These are phyloP conservation scores for Choloepus didactylus DNA, from an alignment of 2,797 vertebrate genomes.

Conservation along the genomic window DNA sequence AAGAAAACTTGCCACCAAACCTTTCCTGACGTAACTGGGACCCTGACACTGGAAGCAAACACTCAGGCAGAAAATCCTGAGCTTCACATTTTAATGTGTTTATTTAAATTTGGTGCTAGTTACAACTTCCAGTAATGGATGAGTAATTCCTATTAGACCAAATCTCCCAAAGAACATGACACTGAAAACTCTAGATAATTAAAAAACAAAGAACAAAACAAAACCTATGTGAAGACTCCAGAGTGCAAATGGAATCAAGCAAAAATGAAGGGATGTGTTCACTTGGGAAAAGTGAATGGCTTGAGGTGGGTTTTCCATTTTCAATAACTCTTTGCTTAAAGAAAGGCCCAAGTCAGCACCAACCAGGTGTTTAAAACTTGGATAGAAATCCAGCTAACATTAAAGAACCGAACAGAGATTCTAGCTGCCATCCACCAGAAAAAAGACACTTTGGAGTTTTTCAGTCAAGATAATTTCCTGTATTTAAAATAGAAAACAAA, in stretches of 20 bases:
- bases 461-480: too few species aligned
- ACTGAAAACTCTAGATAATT: not conserved
- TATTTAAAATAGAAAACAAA: too few species aligned
- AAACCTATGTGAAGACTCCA: not conserved
- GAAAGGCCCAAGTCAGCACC: not conserved
- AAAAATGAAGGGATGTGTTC: not conserved
- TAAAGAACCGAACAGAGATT: too few species aligned
- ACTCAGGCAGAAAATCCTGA: not conserved
- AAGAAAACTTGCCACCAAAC: too few species aligned
- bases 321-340: rapidly evolving
- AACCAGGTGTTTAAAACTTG: too few species aligned
- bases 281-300: not conserved
- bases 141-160: not conserved
- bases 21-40: too few species aligned
- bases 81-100: not conserved
- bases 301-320: too few species aligned
- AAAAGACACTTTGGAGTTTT: too few species aligned
- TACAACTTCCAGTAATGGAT: not conserved
- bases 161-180: too few species aligned
- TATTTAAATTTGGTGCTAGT: not conserved
- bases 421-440: too few species aligned
- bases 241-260: not conserved
- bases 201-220: too few species aligned
- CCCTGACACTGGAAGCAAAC: not conserved
- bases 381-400: too few species aligned